A percentile compares a stretch with the other conserved stretches of the same genome.
Conservation (phyloP, 37 sponge, comb jelly and placozoan genomes). For the Halichondria panicea region DNA sequence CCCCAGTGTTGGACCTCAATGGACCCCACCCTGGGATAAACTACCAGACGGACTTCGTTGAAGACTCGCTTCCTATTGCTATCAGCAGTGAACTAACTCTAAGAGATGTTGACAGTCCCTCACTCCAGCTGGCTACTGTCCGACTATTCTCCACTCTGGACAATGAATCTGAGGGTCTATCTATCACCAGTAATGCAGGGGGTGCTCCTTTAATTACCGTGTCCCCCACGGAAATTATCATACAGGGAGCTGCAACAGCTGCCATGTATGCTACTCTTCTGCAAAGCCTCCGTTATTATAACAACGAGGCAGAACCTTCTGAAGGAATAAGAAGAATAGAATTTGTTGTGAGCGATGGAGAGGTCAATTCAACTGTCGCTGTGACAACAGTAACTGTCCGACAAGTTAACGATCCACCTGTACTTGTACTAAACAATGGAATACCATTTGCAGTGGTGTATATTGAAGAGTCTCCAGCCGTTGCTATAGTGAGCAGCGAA, state of each 20-base stretch:
- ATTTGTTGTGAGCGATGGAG: slow-evolving; percentile 38
- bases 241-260: slow-evolving; percentile 30
- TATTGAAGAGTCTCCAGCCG: slow-evolving; percentile 32
- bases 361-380: slow-evolving; percentile 20
- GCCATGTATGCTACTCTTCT: slow-evolving; percentile 17
- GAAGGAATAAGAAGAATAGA: slow-evolving; percentile 5
- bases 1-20: slow-evolving; percentile 75
- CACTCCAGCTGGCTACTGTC: slow-evolving; percentile 1
- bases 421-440: neutral
- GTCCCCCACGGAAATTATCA: neutral
- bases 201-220: slow-evolving; percentile 6
- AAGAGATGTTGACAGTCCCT: slow-evolving; percentile 56
- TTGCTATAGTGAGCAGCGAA: slow-evolving; percentile 1
- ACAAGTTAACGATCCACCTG: slow-evolving; percentile 49
- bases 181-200: neutral
- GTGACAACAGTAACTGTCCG: slow-evolving; percentile 17
- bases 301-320: slow-evolving; percentile 58
- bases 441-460: slow-evolving; percentile 8
- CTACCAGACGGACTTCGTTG: slow-evolving; percentile 32
- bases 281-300: slow-evolving; percentile 37
- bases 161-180: slow-evolving; percentile 26
- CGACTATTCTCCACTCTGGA: slow-evolving; percentile 3
- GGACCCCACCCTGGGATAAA: slow-evolving; percentile 47
- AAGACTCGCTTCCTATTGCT: slow-evolving; percentile 24
- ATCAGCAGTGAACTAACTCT: slow-evolving; percentile 12